Conservation (phyloP, 2,797 vertebrate species). For the Thalassophryne amazonica region DNA sequence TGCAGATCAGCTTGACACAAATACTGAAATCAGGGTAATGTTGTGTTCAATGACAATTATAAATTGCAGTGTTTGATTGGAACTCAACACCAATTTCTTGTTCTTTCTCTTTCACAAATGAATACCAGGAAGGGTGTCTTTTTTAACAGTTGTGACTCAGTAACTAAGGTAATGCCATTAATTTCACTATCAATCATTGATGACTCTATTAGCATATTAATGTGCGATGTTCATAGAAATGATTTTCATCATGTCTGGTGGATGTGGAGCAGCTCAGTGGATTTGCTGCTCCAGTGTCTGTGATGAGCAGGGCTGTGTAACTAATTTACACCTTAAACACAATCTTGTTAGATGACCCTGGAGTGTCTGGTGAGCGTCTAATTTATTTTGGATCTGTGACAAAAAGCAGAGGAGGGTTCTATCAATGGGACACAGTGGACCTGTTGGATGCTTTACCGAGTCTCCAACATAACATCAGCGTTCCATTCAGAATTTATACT, state of each 20-base stretch:
- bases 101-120: neutral
- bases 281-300: slow-evolving; percentile 47
- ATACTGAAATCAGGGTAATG: no score
- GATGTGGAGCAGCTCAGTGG: slow-evolving; percentile 49
- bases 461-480: slow-evolving; percentile 7
- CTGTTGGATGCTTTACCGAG: no score
- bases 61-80: no score
- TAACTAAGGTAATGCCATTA: slow-evolving; percentile 61
- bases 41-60: no score
- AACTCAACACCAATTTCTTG: no score
- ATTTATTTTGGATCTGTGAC: slow-evolving; percentile 12
- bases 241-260: slow-evolving; percentile 56
- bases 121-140: neutral
- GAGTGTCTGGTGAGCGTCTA: slow-evolving; percentile 36
- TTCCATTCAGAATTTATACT: no score
- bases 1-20: no score
- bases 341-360: slow-evolving; percentile 49
- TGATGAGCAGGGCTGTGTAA: slow-evolving; percentile 54
- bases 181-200: slow-evolving; percentile 65
- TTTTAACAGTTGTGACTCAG: slow-evolving; percentile 32
- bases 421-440: no score
- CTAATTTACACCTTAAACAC: slow-evolving; percentile 68
- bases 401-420: no score
- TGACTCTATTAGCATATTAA: slow-evolving; percentile 73
- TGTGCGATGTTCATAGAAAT: slow-evolving; percentile 62